Conservation (phyloP, 2,113 vertebrate species). For the Stigmatopora nigra region DNA sequence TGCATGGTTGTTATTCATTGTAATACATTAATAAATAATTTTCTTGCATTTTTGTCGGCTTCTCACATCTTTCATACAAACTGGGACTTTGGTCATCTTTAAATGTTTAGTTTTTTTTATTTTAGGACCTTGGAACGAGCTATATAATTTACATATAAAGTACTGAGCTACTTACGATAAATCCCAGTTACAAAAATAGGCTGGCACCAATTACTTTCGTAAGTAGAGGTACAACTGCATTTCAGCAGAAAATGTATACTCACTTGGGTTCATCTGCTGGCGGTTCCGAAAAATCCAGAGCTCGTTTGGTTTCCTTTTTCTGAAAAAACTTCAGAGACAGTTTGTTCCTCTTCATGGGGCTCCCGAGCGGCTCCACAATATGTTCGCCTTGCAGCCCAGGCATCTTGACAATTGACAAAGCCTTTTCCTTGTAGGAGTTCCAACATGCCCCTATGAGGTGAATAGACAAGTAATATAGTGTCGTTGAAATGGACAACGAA, state of each 20-base stretch:
- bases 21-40: too few species aligned
- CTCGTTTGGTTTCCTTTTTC: conserved; percentile 90
- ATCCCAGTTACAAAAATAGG: too few species aligned
- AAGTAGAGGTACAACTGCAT: not conserved
- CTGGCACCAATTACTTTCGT: too few species aligned
- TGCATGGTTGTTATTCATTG: too few species aligned
- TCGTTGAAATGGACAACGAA: conserved; percentile 33
- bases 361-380: conserved; percentile 66
- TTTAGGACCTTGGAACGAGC: too few species aligned
- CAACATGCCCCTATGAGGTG: conserved; percentile 44
- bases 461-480: not conserved
- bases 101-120: too few species aligned
- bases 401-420: conserved; percentile 65
- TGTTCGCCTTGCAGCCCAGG: conserved; percentile 81
- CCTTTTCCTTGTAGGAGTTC: conserved; percentile 6
- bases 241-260: not conserved
- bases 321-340: conserved; percentile 93
- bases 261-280: conserved; percentile 74
- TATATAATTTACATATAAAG: not conserved
- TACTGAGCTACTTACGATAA: too few species aligned
- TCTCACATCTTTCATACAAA: too few species aligned
- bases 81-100: too few species aligned
- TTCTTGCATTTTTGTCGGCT: too few species aligned
- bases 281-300: conserved; percentile 84
- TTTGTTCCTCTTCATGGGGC: conserved; percentile 81